These are phyloP conservation scores for Pelobates cultripes DNA, from an alignment of 2,797 vertebrate genomes.

Conservation along the genomic window DNA sequence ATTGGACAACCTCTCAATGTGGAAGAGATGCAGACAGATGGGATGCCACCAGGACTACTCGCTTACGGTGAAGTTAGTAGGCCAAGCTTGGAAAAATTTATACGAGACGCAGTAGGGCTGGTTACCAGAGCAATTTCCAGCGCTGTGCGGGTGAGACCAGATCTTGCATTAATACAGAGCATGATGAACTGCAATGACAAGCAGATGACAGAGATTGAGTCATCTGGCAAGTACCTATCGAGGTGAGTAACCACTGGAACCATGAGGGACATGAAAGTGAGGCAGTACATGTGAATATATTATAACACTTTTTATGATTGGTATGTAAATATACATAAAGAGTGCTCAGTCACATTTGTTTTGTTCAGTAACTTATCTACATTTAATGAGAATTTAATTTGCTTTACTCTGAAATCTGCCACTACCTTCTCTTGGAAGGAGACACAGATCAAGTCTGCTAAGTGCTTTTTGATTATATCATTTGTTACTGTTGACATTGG, in stretches of 20 bases:
- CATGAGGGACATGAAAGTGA: background rate
- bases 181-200: constrained; percentile 73
- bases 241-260: constrained; percentile 68
- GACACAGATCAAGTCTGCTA: too few relatives aligned
- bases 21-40: constrained; percentile 74
- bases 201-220: constrained; percentile 59
- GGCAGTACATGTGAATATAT: too few relatives aligned
- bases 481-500: too few relatives aligned
- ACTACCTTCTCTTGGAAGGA: too few relatives aligned
- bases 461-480: too few relatives aligned
- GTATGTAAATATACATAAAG: too few relatives aligned
- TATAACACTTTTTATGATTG: too few relatives aligned
- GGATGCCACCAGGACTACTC: constrained; percentile 81
- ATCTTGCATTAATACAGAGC: constrained; percentile 73
- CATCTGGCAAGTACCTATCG: constrained; percentile 77
- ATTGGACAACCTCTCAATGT: constrained; percentile 80
- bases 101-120: constrained; percentile 79
- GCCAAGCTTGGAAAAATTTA: constrained; percentile 79
- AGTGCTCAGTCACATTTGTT: too few relatives aligned
- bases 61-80: constrained; percentile 81
- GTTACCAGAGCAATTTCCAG: constrained; percentile 72
- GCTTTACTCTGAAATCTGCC: too few relatives aligned
- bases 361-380: too few relatives aligned
- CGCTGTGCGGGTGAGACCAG: constrained; percentile 64
- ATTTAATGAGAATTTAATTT: too few relatives aligned